A percentile compares a stretch with the other conserved stretches of the same genome.
These are phyloP conservation scores for Electrophaes corylata DNA, from an alignment of 2,888 invertebrate genomes.

Conservation along the genomic window DNA sequence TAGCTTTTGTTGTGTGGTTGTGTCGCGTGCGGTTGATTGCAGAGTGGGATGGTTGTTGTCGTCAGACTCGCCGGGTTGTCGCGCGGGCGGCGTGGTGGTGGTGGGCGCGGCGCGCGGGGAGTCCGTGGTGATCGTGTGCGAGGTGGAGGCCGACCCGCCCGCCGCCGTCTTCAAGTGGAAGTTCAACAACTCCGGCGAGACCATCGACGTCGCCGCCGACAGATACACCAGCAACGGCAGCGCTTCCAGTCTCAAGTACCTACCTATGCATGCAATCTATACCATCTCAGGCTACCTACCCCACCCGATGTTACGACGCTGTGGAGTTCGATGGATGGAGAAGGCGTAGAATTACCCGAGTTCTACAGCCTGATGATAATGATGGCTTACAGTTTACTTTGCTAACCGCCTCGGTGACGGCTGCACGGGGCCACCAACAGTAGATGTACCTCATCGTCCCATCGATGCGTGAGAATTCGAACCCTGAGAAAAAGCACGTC, in stretches of 20 bases:
- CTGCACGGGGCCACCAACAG: too few species aligned
- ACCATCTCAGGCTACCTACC: too few species aligned
- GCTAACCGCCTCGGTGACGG: too few species aligned
- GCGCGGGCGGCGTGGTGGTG: constrained; percentile 89
- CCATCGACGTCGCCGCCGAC: constrained; percentile 91
- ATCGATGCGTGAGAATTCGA: too few species aligned
- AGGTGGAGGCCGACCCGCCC: constrained; percentile 96
- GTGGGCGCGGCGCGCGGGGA: constrained; percentile 96
- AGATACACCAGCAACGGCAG: constrained; percentile 91
- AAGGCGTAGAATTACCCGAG: too few species aligned
- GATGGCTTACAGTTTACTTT: too few species aligned
- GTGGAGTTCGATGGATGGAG: too few species aligned
- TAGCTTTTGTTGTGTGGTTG: too few species aligned
- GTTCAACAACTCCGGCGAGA: constrained; percentile 97
- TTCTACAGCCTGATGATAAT: too few species aligned
- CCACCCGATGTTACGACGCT: too few species aligned
- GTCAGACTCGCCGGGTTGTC: constrained; percentile 93
- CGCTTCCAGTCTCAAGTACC: constrained; percentile 85
- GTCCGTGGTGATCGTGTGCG: constrained; percentile 93
- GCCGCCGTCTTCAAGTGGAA: constrained; percentile 96
- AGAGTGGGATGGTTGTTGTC: neutral
- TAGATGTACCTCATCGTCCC: too few species aligned
- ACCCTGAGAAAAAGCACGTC: too few species aligned
- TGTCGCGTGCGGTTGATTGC: neutral
- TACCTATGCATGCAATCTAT: neutral